Conservation (phyloP, 2,113 vertebrate species). For the Phylloscopus whistleri region DNA sequence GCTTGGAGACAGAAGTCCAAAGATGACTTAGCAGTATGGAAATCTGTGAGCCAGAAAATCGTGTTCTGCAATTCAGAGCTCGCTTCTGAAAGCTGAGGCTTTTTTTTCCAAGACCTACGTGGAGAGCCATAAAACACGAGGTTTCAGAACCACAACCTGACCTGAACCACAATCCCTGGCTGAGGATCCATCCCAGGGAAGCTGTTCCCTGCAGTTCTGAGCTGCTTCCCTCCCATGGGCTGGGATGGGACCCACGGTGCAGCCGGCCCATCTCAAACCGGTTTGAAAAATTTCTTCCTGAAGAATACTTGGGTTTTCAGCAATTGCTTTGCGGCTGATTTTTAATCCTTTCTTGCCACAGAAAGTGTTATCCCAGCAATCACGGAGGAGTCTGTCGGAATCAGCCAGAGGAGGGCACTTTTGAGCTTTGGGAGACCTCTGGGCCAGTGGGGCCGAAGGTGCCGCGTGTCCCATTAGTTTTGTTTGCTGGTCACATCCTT, state of each 20-base stretch:
- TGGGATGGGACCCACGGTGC: not conserved
- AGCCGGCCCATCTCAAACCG: not conserved
- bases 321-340: not conserved
- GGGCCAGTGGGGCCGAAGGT: constrained; percentile 25
- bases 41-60: constrained; percentile 38
- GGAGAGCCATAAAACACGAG: not conserved
- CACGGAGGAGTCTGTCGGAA: constrained; percentile 25
- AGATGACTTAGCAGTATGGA: constrained; percentile 55
- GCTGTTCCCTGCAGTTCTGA: not conserved
- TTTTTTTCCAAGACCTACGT: not conserved
- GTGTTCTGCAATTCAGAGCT: constrained; percentile 15
- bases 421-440: constrained; percentile 58
- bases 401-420: constrained; percentile 70
- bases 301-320: not conserved
- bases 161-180: not conserved
- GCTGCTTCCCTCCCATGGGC: not conserved
- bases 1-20: constrained; percentile 36
- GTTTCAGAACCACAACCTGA: not conserved
- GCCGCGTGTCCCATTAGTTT: not conserved
- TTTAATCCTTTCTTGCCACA: not conserved
- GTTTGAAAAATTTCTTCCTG: not conserved
- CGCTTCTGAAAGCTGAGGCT: not conserved
- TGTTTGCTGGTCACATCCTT: not conserved
- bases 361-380: not conserved
- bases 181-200: not conserved